phyloP scores from a whole-genome alignment of 2,888 invertebrate genomes.

The Conops quadrifasciatus region DNA sequence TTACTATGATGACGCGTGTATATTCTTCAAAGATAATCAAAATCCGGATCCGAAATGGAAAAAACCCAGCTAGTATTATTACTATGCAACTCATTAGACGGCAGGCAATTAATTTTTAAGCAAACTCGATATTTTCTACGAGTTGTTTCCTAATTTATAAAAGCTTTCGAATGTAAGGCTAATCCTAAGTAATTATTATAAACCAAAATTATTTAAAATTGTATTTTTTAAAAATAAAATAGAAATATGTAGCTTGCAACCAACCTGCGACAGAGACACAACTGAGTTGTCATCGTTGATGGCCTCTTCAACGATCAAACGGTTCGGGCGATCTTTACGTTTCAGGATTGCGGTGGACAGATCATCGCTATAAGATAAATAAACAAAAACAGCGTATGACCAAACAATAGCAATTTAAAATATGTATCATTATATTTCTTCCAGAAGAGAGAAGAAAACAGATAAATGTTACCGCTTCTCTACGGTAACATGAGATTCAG shows the following conservation, averaged over 20 bases:
- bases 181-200: too few species aligned
- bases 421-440: not conserved
- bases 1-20: too few species aligned
- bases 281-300: constrained; percentile 99
- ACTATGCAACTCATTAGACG: too few species aligned
- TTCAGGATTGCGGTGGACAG: constrained; percentile 98
- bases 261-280: constrained; percentile 92
- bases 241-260: constrained; percentile 22
- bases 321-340: constrained; percentile 97
- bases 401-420: not conserved
- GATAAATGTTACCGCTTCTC: constrained; percentile 47
- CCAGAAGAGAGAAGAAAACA: not conserved
- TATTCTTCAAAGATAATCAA: too few species aligned
- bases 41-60: too few species aligned
- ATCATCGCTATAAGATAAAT: constrained; percentile 74
- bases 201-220: too few species aligned
- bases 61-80: too few species aligned
- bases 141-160: too few species aligned
- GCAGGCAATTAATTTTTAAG: too few species aligned
- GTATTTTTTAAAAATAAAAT: too few species aligned
- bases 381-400: not conserved
- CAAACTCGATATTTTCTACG: too few species aligned
- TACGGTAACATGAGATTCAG: constrained; percentile 26
- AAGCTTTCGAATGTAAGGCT: too few species aligned
- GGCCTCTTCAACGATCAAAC: constrained; percentile 97